Evolutionary conservation across 2,113 vertebrate genomes (phyloP), one percentile per base, ranked within the genome.

Genomic region (Labeo rohita): DNA sequence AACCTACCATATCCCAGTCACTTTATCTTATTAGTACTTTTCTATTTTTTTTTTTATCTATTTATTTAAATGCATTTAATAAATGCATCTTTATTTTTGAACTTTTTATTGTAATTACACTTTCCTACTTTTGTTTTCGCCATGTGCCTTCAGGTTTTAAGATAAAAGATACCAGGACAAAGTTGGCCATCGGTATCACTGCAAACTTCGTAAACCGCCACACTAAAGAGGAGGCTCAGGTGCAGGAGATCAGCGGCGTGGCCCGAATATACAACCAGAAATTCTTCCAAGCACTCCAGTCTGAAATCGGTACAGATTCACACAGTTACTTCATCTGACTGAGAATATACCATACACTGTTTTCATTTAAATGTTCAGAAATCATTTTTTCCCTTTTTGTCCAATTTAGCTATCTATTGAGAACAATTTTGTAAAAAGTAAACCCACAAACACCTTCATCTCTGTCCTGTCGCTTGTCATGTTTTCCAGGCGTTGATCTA

Each of bases 261-360:
- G 98, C 98, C 0, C 95, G 95, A 0, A 99, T 99, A 92, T 99
- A 98, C 93, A 98, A 99, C 92, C 98, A 99, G 92, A 96, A 96
- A 56, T 98, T 99, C 94, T 99, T 99, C 94, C 96, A 96, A 75
- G 95, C 96, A 10, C 95, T 99, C 70, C 96, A 94, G 85, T 97
- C 94, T 52, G 93, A 96, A 89, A 98, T 95, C 0, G 98, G 98
- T 98, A 36, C 3, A 63, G 4, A 78, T 16, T 50, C 15, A 2
- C 28, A 49, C 45, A 65, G 50, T 18, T 34, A 63, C 43, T 15
- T 39, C 4, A 76, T 76, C 49, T 54, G 13, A 68, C 28, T 68
- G 63, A 70, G 34, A 70, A 70, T 70, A 72, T 43, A 45, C 68
- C 34, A 72, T 15, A 43, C 16, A 10, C 68, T 1, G 9, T 12